A percentile compares a stretch with the other conserved stretches of the same genome.
Evolutionary conservation across 2,113 vertebrate species (phyloP).

Genomic region (Elachura formosa): DNA sequence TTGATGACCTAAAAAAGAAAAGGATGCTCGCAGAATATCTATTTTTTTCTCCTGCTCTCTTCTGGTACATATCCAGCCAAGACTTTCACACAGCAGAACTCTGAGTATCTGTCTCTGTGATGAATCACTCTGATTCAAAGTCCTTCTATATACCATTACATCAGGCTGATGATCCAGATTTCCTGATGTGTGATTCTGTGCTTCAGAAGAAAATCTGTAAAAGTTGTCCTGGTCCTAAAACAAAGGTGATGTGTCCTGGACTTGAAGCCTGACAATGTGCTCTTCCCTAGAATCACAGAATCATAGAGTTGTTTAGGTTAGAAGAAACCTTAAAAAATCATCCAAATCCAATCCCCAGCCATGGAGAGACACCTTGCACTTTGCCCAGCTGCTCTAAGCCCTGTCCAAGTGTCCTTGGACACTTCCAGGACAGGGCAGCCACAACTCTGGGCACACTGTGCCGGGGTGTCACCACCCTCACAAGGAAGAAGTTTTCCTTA

Average conservation of each 20-base stretch:
- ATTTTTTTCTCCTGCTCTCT: neutral
- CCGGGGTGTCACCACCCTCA: neutral
- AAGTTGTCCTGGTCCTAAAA: neutral
- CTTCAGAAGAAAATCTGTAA: neutral
- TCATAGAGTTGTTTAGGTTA: neutral
- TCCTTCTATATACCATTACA: neutral
- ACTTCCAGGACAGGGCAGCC: neutral
- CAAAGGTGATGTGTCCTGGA: neutral
- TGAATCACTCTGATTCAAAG: neutral
- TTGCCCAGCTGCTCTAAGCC: rapidly evolving
- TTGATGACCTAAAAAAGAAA: neutral
- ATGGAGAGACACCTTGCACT: neutral
- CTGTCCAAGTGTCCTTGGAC: rapidly evolving
- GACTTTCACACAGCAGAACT: neutral
- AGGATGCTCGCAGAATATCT: neutral
- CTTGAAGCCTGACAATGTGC: neutral
- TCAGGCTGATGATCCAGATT: neutral
- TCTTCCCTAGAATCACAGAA: neutral
- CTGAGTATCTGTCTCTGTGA: neutral
- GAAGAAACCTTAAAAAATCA: neutral
- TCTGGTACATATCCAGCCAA: neutral
- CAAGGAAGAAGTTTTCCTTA: neutral
- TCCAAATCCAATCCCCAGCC: neutral
- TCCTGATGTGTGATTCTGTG: neutral
- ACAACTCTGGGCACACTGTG: neutral